These are phyloP conservation scores for Atopsyche davidsoni DNA, from an alignment of 1,140 invertebrate genomes.

Conservation along the genomic window DNA sequence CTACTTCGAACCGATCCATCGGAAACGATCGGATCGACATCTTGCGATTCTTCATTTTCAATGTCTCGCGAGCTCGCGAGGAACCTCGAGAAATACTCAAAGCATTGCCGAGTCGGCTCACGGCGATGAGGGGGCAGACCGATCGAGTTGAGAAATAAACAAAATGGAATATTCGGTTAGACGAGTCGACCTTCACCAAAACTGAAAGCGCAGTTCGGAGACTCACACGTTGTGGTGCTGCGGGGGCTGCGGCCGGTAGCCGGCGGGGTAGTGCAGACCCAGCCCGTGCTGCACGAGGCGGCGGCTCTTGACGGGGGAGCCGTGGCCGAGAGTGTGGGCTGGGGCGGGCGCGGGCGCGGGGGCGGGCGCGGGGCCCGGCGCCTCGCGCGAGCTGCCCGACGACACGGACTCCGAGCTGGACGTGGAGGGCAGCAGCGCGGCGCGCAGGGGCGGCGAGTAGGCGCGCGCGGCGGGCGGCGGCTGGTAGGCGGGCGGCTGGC, in stretches of 20 bases:
- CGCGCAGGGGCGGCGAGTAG: conserved; percentile 26
- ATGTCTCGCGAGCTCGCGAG: too few species aligned
- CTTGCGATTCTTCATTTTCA: too few species aligned
- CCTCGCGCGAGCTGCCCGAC: conserved; percentile 49
- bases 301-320: conserved; percentile 26
- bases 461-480: conserved; percentile 23
- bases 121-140: too few species aligned
- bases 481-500: conserved; percentile 27
- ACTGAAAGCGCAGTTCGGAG: too few species aligned
- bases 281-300: conserved; percentile 26
- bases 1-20: too few species aligned
- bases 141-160: too few species aligned
- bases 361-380: neutral
- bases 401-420: conserved; percentile 71
- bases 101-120: too few species aligned
- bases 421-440: conserved; percentile 40
- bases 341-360: conserved; percentile 6
- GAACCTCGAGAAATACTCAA: too few species aligned
- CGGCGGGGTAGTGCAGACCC: conserved; percentile 32
- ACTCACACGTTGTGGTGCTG: conserved; percentile 35
- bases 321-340: conserved; percentile 16
- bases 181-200: too few species aligned
- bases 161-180: too few species aligned
- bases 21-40: too few species aligned
- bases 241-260: conserved; percentile 31